Evolutionary conservation across 2,888 invertebrate genomes (phyloP), one percentile per base, ranked within the genome.

Genomic region (Anthoptus insignis): DNA sequence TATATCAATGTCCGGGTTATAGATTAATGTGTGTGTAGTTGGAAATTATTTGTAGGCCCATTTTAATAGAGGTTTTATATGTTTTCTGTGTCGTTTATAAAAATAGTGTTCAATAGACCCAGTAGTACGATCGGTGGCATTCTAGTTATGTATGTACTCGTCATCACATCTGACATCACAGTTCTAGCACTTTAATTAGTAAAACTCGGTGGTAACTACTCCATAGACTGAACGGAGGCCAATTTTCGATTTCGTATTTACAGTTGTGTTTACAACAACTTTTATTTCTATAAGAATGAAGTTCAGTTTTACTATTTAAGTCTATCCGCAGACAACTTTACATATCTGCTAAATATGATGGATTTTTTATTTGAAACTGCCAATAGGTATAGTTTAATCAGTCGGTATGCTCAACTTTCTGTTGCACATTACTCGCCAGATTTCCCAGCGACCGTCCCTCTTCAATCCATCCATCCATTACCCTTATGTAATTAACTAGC

Each of bases 181-280:
- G 13, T 56, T 54, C 14, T 54, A 61, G 53, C 34, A 53, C 22
- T 54, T 16, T 53, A 42, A 60, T 53, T 53, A 59, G 59, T 61
- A 61, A 32, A 16, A 22, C 32, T 22, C 22, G 19, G 32, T 14
- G 47, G 47, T 47, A 34, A 49, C 22, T 53, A 53, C 53, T 19
- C 16, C 32, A 49, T 54, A 53, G 60, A 61, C 53, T 61, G 60
- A 61, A 45, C 45, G 32, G 45, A 53, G 53, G 60, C 53, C 60
- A 61, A 61, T 61, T 60, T 53, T 53, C 52, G 60, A 54, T 45
- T 53, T 14, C 24, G 53, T 32, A 24, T 61, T 45, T 60, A 45
- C 1, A 21, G 60, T 52, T 60, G 50, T 32, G 22, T 53, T 61
- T 53, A 45, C 42, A 53, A 61, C 53, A 19, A 47, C 21, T 29